Conservation (phyloP, 2,113 vertebrate genomes). For the Tragelaphus scriptus region DNA sequence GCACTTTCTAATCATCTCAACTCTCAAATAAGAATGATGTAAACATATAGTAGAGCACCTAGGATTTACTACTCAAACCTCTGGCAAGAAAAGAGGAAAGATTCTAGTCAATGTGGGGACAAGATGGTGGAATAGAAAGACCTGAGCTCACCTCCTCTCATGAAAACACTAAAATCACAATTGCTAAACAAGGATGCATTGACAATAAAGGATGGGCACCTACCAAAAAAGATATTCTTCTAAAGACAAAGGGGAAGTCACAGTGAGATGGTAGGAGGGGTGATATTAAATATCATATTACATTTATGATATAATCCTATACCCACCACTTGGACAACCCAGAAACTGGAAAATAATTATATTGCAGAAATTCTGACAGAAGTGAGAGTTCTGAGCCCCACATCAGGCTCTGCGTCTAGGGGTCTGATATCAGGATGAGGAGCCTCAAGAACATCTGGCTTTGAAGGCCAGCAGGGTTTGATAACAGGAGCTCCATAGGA, state of each 20-base stretch:
- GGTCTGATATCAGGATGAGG: rapidly evolving
- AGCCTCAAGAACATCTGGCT: neutral
- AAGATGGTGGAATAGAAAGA: neutral
- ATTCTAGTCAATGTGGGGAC: neutral
- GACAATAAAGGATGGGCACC: neutral
- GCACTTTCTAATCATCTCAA: neutral
- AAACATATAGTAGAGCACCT: neutral
- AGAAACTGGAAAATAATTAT: neutral
- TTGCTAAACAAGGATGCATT: neutral
- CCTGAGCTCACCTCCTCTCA: neutral
- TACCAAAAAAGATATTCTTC: neutral
- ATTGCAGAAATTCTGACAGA: neutral
- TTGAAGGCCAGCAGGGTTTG: neutral
- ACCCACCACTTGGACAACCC: neutral
- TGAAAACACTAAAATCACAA: neutral
- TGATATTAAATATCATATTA: no score
- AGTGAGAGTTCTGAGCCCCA: neutral
- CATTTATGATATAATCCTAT: neutral
- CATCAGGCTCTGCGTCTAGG: neutral
- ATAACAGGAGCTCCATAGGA: neutral
- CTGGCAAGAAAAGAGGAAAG: neutral
- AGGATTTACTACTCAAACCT: neutral
- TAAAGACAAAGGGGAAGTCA: neutral
- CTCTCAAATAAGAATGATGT: neutral
- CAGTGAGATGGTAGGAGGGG: neutral